Evolutionary conservation across 2,113 vertebrate species (phyloP), one percentile per base, ranked within the genome.

Genomic region (Pantherophis guttatus): DNA sequence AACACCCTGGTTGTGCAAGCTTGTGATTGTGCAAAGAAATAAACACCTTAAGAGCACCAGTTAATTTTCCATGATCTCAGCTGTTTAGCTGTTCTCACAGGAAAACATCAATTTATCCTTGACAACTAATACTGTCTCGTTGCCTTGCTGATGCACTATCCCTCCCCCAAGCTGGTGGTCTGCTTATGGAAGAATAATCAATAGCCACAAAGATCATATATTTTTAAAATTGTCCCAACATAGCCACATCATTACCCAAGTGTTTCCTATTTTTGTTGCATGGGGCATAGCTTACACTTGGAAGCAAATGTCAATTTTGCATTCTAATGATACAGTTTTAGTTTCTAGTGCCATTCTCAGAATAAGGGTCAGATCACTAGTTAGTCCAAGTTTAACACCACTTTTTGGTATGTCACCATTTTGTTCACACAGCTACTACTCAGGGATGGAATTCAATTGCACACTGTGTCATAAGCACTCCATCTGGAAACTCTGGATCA

Each of bases 51-150:
- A 57, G 87, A 55, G 53, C 87, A 89, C 50, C 91, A 89, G 48
- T 92, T 89, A 88, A 87, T 24, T 92, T 81, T 92, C 91, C 62
- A 89, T 92, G 87, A 89, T 70, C 91, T 89, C 87, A 92, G 59
- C 86, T 44, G 23, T 85, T 87, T 59, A 50, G 55, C 26, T 87
- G 24, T 52, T 87, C 81, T 58, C 85, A 52, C 57, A 87, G 57
- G 91, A 87, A 87, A 92, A 87, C 57, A 88, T 58, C 24, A 33
- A 87, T 87, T 62, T 58, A 50, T 33, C 86, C 10, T 54, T 53
- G 19, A 81, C 11, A 50, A n/a, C 29, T 57, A 59, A 10, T 21
- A 59, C 55, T 75, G 29, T 21, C 24, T 39, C 19, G 2, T 59
- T 59, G 26, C 70, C 29, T 86, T 33, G 4, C 62, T 48, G 59